Evolutionary conservation across 2,888 invertebrate species (phyloP).

Genomic region (Pristionchus exspectatus): DNA sequence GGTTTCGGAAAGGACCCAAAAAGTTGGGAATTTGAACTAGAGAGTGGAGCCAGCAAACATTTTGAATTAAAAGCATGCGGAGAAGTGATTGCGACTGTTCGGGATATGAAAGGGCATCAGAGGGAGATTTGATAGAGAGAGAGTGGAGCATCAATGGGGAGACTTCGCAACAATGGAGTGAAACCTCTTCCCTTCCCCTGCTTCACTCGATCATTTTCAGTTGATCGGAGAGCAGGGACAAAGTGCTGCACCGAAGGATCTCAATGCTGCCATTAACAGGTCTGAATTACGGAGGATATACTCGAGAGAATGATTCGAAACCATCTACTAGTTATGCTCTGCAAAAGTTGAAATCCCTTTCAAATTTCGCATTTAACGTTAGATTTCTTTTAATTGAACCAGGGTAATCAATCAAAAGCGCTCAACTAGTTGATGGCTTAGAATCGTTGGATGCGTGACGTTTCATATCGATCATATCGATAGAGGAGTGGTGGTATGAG

Average conservation of each 20-base stretch:
- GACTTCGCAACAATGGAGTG: slow-evolving; percentile 31
- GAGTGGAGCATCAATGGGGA: background rate
- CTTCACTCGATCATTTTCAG: background rate
- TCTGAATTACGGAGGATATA: background rate
- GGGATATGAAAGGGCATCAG: slow-evolving; percentile 31
- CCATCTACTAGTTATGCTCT: no score
- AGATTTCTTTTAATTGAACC: no score
- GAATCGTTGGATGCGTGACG: no score
- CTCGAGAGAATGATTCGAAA: no score
- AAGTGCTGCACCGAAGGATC: slow-evolving; percentile 44
- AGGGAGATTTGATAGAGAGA: slow-evolving; percentile 10
- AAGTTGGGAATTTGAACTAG: background rate
- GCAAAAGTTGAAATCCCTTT: no score
- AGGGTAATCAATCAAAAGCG: no score
- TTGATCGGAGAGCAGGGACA: background rate
- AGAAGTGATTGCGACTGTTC: slow-evolving; percentile 26
- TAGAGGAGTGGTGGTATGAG: no score
- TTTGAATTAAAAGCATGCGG: background rate
- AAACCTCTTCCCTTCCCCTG: background rate
- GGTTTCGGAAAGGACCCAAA: background rate
- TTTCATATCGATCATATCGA: no score
- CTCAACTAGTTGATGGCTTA: no score
- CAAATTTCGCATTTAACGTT: no score
- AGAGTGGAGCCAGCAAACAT: background rate
- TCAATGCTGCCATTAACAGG: slow-evolving; percentile 41